phyloP scores from a whole-genome alignment of 1,140 invertebrate species.

The Prorops nasuta region DNA sequence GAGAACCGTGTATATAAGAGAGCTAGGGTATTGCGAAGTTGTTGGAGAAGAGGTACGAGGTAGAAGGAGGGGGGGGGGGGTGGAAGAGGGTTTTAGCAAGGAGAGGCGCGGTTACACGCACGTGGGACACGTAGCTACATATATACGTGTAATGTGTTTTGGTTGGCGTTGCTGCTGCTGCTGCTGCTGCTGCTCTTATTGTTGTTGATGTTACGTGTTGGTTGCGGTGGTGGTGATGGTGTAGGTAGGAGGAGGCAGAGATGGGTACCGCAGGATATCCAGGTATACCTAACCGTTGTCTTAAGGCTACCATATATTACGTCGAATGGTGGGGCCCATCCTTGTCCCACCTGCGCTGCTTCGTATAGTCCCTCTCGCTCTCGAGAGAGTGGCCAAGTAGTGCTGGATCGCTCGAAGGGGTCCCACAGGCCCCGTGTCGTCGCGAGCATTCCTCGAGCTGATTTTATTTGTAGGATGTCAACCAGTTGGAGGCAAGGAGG shows the following conservation, averaged over 20 bases:
- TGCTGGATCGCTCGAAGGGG: conserved; percentile 23
- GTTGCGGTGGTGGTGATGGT: too few species aligned
- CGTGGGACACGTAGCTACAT: too few species aligned
- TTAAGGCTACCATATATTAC: conserved; percentile 41
- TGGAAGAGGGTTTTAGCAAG: conserved; percentile 2
- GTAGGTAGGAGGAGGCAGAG: conserved; percentile 4
- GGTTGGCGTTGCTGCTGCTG: too few species aligned
- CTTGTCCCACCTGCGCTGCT: conserved; percentile 21
- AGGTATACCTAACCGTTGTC: conserved; percentile 38
- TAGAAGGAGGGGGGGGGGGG: neutral
- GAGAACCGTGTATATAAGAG: too few species aligned
- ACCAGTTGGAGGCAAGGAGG: conserved; percentile 35
- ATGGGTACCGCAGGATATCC: conserved; percentile 7
- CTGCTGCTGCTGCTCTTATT: too few species aligned
- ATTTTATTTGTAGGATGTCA: conserved; percentile 56
- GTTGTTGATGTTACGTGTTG: too few species aligned
- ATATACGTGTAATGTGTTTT: too few species aligned
- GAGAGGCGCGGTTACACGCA: conserved; percentile 1
- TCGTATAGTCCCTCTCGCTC: neutral
- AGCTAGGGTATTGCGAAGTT: too few species aligned
- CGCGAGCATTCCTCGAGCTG: conserved; percentile 50
- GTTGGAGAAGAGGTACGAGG: too few species aligned
- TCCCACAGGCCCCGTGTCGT: conserved; percentile 48
- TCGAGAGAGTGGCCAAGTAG: too few species aligned
- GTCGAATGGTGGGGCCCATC: conserved; percentile 25